Conservation (phyloP, 1,140 invertebrate species). For the Copidosoma floridanum region DNA sequence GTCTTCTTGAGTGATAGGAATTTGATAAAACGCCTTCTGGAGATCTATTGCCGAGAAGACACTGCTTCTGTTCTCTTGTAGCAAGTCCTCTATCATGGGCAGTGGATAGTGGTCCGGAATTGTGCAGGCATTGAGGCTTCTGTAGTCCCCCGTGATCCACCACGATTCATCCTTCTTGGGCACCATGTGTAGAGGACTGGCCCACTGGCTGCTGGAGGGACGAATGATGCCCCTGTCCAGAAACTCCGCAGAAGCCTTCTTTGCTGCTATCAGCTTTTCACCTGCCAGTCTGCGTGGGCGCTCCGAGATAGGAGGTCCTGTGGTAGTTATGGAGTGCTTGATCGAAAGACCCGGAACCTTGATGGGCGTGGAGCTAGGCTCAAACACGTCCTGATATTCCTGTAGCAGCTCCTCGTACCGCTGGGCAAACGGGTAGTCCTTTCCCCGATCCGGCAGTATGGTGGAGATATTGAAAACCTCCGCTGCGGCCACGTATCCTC, state of each 20-base stretch:
- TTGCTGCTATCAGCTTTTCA: not conserved
- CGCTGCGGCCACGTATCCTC: not conserved
- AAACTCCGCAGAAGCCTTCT: not conserved
- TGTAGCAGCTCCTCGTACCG: not conserved
- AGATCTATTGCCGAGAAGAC: too few species aligned
- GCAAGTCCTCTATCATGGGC: not conserved
- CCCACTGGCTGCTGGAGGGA: not conserved
- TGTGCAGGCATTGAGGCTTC: not conserved
- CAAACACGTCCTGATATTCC: not conserved
- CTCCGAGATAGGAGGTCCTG: not conserved
- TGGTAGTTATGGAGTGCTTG: too few species aligned
- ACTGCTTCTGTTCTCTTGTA: not conserved
- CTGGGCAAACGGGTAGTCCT: not conserved
- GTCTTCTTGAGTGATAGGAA: not conserved
- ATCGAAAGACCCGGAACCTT: too few species aligned
- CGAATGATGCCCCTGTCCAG: not conserved
- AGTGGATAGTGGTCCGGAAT: too few species aligned
- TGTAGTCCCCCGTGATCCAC: not conserved
- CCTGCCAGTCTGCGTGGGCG: not conserved
- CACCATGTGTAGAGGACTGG: not conserved
- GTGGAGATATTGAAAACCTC: not conserved
- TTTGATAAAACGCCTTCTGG: too few species aligned
- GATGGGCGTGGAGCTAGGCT: too few species aligned
- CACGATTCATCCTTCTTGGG: not conserved
- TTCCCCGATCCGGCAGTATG: not conserved